Evolutionary conservation across 2,797 vertebrate genomes (phyloP), one percentile per base, ranked within the genome.

Genomic region (Australoheros facetus): DNA sequence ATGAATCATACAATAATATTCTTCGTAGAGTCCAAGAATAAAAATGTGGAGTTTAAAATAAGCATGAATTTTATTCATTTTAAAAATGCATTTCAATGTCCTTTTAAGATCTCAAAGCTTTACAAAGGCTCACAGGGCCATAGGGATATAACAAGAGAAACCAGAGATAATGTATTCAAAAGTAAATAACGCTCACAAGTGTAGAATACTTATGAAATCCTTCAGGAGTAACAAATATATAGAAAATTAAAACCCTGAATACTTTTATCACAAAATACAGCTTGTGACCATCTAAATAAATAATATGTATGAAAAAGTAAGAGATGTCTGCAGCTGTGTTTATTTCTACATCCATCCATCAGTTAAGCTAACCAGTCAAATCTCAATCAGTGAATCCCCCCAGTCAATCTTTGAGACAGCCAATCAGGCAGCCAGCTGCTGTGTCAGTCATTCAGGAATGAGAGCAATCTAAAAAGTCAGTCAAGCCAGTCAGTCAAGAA

Each of bases 341-440:
- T 60, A 77, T 77, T 66, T 53, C 74, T 59, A 11, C 53, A 79
- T 62, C 54, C 59, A 73, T 73, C 75, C 59, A 70, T 81, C 70
- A 79, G 57, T 64, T 76, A 48, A 75, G 64, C 37, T 51, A 23
- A 77, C 34, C 54, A 70, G 42, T 84, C 79, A 83, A 77, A 85
- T 73, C 78, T 62, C 82, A 80, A 32, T 87, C 80, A 77, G 6
- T 58, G 32, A 73, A 56, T 60, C 64, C 69, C 62, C 3, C 48
- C 10, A 84, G 45, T 83, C 74, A 74, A 60, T 79, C 78, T 78
- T 23, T 70, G 60, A 82, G 82, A 80, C 81, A 78, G 72, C 74
- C 83, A 84, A 88, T 86, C 84, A 84, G 71, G 30, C 60, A 56
- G 53, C 71, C 73, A 86, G 69, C 78, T 82, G 80, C 77, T 60